These are phyloP conservation scores for Scarus forsteni DNA, from an alignment of 2,797 vertebrate genomes.

Conservation along the genomic window DNA sequence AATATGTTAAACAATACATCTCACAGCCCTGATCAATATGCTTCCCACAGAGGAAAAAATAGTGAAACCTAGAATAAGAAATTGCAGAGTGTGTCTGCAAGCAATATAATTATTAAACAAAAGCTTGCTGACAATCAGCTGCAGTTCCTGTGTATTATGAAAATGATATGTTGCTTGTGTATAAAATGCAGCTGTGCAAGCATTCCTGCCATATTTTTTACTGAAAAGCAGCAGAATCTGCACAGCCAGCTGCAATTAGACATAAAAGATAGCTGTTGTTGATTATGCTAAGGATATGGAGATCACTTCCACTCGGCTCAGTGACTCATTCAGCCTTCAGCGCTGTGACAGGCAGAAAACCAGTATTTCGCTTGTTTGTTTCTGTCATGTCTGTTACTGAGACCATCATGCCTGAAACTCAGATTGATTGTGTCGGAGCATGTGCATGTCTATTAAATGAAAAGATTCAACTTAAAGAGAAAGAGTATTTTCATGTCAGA, in stretches of 20 bases:
- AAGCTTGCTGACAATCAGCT: conserved; percentile 12
- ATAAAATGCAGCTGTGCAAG: conserved; percentile 24
- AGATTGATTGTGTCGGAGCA: neutral
- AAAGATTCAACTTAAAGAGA: conserved; percentile 25
- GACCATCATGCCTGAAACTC: conserved; percentile 46
- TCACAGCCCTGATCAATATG: neutral
- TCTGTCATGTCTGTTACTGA: conserved; percentile 70
- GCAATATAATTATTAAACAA: conserved; percentile 15
- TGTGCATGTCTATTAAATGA: conserved; percentile 6
- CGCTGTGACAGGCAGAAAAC: conserved; percentile 55
- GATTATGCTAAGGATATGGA: conserved; percentile 50
- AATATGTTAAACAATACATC: neutral
- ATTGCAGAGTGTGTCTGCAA: neutral
- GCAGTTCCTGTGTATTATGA: conserved; percentile 2
- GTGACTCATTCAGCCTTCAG: conserved; percentile 61
- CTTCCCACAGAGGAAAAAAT: neutral
- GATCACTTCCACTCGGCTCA: conserved; percentile 42
- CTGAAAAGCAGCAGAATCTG: conserved; percentile 30
- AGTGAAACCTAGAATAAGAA: neutral
- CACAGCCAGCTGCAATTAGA: conserved; percentile 49
- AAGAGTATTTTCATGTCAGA: conserved; percentile 3
- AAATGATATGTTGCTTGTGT: conserved; percentile 13
- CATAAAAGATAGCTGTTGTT: conserved; percentile 24
- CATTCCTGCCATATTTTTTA: conserved; percentile 18
- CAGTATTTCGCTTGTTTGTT: conserved; percentile 69